phyloP scores from a whole-genome alignment of 2,797 vertebrate species.

The Peromyscus nudipes region DNA sequence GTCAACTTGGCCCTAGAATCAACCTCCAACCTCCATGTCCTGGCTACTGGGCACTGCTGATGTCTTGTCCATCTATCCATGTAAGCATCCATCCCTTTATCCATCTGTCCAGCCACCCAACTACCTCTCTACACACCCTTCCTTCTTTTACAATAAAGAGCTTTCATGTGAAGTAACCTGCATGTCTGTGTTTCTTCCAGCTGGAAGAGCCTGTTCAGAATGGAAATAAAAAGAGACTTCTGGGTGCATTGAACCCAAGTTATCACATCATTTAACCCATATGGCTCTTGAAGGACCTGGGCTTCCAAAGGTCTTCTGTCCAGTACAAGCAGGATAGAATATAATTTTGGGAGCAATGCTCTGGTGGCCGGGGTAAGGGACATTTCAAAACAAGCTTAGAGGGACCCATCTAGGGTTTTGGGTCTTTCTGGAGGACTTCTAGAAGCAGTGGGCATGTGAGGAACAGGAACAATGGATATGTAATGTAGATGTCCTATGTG shows the following conservation, averaged over 20 bases:
- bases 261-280: not conserved
- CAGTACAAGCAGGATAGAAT: not conserved
- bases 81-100: not conserved
- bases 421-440: not conserved
- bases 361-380: not conserved
- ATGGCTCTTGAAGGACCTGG: not conserved
- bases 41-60: not conserved
- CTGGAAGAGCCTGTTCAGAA: not conserved
- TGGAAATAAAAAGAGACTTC: not conserved
- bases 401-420: not conserved
- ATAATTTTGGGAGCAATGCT: not conserved
- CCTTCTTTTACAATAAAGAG: not conserved
- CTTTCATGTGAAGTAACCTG: not conserved
- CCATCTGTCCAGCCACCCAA: not conserved
- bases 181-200: not conserved
- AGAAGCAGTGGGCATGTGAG: not conserved
- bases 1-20: not conserved
- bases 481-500: fast-evolving
- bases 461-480: not conserved
- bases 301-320: not conserved
- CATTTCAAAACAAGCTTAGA: not conserved
- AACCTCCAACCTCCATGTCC: not conserved
- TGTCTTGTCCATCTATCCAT: not conserved
- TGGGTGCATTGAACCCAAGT: not conserved
- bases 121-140: not conserved